Conservation (phyloP, 2,113 vertebrate genomes). For the Neolamprologus hecqui region DNA sequence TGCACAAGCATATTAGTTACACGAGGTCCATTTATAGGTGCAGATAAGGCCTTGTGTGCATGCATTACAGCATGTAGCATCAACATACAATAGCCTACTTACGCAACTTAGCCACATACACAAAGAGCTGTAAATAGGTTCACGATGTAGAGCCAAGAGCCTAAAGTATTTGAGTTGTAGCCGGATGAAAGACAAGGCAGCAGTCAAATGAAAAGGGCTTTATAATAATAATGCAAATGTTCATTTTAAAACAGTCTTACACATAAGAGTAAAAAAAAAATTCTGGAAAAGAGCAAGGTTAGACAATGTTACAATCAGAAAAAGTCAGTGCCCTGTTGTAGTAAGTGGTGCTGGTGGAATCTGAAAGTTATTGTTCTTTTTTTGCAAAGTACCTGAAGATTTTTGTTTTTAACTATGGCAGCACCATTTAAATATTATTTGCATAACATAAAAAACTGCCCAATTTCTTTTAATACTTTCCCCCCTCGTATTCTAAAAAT, state of each 20-base stretch:
- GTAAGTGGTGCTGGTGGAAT: conserved; percentile 51
- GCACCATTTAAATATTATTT: conserved; percentile 32
- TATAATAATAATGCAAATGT: conserved; percentile 47
- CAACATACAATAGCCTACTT: conserved; percentile 37
- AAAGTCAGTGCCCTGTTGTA: not conserved
- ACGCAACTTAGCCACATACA: not conserved
- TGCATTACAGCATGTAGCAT: conserved; percentile 24
- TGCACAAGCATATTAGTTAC: conserved; percentile 60
- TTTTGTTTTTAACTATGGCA: not conserved
- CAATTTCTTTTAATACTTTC: not conserved
- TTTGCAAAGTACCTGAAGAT: conserved; percentile 48
- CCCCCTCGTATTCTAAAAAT: not conserved
- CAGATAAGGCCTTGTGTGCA: conserved; percentile 31
- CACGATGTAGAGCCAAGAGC: not conserved
- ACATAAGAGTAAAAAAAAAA: conserved; percentile 28
- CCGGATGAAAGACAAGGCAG: conserved; percentile 28
- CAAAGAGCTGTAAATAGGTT: conserved; percentile 36
- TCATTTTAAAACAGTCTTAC: conserved; percentile 52
- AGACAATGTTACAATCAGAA: conserved; percentile 1
- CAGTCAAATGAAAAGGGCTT: conserved; percentile 32
- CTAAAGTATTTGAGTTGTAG: not conserved
- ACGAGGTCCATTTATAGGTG: conserved; percentile 53
- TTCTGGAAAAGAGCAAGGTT: conserved; percentile 11
- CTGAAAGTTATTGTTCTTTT: not conserved
- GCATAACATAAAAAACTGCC: conserved; percentile 25